Conservation (phyloP, 2,113 vertebrate genomes). For the Axis porcinus region DNA sequence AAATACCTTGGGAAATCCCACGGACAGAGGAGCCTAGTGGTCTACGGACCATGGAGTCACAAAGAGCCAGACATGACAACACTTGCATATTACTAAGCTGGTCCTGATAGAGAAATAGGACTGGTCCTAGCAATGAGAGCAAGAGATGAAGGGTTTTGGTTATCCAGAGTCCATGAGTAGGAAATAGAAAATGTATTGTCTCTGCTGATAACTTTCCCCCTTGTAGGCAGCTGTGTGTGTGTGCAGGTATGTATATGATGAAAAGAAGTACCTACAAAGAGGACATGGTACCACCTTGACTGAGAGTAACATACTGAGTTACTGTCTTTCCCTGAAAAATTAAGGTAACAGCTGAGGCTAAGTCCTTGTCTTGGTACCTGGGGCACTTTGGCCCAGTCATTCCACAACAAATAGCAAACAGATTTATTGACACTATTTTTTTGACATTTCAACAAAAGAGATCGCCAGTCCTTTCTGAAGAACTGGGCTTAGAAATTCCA, state of each 20-base stretch:
- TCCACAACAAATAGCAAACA: not conserved
- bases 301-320: not conserved
- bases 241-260: fast-evolving
- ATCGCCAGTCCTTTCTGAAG: not conserved
- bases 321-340: not conserved
- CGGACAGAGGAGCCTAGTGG: not conserved
- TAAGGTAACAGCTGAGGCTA: not conserved
- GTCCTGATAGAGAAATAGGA: not conserved
- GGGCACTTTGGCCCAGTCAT: not conserved
- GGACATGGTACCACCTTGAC: not conserved
- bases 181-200: not conserved
- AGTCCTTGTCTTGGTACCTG: not conserved
- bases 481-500: not conserved
- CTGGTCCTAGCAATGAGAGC: not conserved
- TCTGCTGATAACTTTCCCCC: not conserved
- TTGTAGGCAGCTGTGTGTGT: not conserved
- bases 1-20: not conserved
- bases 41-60: not conserved
- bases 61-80: not conserved
- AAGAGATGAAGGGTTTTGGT: not conserved
- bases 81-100: not conserved
- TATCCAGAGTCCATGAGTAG: not conserved
- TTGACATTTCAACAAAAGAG: not conserved
- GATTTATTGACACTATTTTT: not conserved
- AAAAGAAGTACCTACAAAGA: not conserved